A percentile compares a stretch with the other conserved stretches of the same genome.
phyloP scores from a whole-genome alignment of 1,140 invertebrate genomes.

The Scaptomyza montana region DNA sequence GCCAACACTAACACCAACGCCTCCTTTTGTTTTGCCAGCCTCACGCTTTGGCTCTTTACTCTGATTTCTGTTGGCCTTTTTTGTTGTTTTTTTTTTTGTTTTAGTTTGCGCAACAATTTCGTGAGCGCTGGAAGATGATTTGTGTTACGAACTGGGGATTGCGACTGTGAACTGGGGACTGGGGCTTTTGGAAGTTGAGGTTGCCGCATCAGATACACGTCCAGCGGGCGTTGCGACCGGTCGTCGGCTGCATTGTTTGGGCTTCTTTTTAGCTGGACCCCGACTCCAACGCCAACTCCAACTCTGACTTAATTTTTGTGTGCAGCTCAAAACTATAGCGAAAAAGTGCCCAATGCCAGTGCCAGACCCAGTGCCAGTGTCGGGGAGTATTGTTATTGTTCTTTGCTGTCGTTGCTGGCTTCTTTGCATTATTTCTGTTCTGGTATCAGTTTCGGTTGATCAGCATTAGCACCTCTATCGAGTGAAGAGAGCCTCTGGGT shows the following conservation, averaged over 20 bases:
- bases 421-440: slow-evolving; percentile 73
- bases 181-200: slow-evolving; percentile 44
- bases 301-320: slow-evolving; percentile 69
- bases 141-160: slow-evolving; percentile 70
- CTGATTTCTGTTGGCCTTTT: slow-evolving; percentile 64
- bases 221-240: slow-evolving; percentile 72
- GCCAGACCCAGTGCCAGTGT: slow-evolving; percentile 18
- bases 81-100: slow-evolving; percentile 40
- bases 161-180: slow-evolving; percentile 42
- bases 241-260: slow-evolving; percentile 59
- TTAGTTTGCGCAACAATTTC: slow-evolving; percentile 81
- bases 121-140: slow-evolving; percentile 82
- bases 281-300: neutral
- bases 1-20: slow-evolving; percentile 81
- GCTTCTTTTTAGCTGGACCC: slow-evolving; percentile 40
- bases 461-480: slow-evolving; percentile 80
- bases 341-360: slow-evolving; percentile 4
- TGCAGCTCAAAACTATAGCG: slow-evolving; percentile 52
- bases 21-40: slow-evolving; percentile 80
- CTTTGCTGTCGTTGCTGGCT: slow-evolving; percentile 41
- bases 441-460: slow-evolving; percentile 78
- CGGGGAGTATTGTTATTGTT: slow-evolving; percentile 55
- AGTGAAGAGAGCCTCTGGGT: slow-evolving; percentile 49
- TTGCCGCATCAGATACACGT: slow-evolving; percentile 77
- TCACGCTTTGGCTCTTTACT: slow-evolving; percentile 74